Percentiles rank a stretch among this genome's conserved stretches.
Evolutionary conservation across 2,113 vertebrate genomes (phyloP).

Genomic region (Cinclus mexicanus): DNA sequence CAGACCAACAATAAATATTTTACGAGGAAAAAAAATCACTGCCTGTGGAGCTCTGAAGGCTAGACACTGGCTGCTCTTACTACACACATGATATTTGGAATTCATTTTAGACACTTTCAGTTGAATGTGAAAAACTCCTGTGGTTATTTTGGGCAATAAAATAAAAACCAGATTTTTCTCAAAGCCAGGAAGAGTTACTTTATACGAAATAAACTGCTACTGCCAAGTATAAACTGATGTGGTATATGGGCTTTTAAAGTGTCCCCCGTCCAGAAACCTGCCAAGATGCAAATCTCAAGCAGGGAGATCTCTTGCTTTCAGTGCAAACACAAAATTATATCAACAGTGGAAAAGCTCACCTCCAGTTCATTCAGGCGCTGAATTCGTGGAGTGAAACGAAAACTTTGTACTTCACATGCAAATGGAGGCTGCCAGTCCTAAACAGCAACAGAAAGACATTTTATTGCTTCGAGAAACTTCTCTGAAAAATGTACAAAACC

Average conservation of each 20-base stretch:
- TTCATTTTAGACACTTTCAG: conserved; percentile 26
- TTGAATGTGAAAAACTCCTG: conserved; percentile 9
- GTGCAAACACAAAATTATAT: background rate
- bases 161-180: conserved; percentile 23
- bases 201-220: background rate
- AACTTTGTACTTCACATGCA: conserved; percentile 95
- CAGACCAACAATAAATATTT: background rate
- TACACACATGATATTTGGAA: conserved; percentile 1
- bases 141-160: conserved; percentile 32
- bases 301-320: background rate
- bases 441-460: conserved; percentile 16
- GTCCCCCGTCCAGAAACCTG: background rate
- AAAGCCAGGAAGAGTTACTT: background rate
- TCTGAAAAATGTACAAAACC: background rate
- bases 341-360: conserved; percentile 76
- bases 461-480: background rate
- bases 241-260: background rate
- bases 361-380: conserved; percentile 97
- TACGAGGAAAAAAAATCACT: background rate
- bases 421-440: conserved; percentile 99
- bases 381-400: conserved; percentile 93
- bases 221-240: background rate
- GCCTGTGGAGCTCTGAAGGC: background rate
- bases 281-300: background rate
- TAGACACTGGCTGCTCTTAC: conserved; percentile 27